phyloP scores from a whole-genome alignment of 2,797 vertebrate genomes.

The Galagoides demidoff region DNA sequence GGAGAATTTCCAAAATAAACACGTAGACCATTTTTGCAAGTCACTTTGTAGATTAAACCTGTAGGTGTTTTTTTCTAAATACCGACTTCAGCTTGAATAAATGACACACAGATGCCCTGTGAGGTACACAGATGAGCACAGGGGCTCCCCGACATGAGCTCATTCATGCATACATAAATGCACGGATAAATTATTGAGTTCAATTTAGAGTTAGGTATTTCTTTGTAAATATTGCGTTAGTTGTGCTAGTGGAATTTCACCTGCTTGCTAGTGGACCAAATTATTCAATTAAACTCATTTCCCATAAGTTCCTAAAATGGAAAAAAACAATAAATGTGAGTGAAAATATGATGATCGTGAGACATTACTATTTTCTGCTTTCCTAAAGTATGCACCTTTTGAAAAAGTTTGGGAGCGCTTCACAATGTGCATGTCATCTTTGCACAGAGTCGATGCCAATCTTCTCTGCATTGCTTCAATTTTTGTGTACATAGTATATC shows the following conservation, averaged over 20 bases:
- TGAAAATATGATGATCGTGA: background rate
- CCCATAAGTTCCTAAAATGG: background rate
- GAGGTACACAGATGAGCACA: background rate
- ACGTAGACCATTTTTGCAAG: background rate
- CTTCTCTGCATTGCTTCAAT: background rate
- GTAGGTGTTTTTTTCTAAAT: background rate
- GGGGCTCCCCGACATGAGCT: background rate
- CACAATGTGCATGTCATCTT: background rate
- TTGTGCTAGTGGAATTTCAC: background rate
- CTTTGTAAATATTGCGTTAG: background rate
- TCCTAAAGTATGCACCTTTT: background rate
- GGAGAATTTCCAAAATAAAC: background rate
- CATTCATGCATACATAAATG: background rate
- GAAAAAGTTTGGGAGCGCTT: background rate
- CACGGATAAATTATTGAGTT: background rate
- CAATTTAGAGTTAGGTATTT: background rate
- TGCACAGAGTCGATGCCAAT: background rate
- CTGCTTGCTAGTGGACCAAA: background rate
- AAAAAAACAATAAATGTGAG: background rate
- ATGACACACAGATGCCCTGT: background rate
- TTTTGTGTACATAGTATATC: background rate
- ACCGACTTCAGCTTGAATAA: background rate
- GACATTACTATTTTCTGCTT: background rate
- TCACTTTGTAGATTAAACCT: background rate
- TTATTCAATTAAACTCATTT: background rate